Conservation (phyloP, 2,797 vertebrate species). For the Pteropus rufus region DNA sequence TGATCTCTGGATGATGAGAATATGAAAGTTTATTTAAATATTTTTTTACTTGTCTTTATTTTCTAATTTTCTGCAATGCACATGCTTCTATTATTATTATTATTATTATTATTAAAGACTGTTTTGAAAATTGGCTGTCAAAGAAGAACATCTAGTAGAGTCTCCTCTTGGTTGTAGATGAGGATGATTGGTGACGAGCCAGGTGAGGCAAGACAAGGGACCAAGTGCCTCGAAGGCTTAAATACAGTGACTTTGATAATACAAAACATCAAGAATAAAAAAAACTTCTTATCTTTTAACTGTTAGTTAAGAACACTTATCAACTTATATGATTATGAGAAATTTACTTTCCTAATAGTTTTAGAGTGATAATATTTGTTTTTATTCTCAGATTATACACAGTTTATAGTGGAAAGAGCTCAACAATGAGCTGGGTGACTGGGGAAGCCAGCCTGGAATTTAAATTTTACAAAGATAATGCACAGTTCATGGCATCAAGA, state of each 20-base stretch:
- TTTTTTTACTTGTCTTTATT: neutral
- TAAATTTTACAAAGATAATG: constrained; percentile 65
- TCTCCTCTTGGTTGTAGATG: neutral
- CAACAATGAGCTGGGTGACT: constrained; percentile 18
- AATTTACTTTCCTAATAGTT: constrained; percentile 43
- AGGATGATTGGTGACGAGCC: neutral
- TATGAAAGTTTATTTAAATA: neutral
- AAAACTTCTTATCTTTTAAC: neutral
- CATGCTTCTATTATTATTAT: neutral
- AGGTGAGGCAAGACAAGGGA: neutral
- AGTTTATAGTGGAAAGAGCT: constrained; percentile 16
- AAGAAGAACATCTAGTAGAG: neutral
- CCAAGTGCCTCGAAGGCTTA: neutral
- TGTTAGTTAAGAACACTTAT: constrained; percentile 5
- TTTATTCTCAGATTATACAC: constrained; percentile 21
- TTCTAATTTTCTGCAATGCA: neutral
- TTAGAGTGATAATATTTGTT: constrained; percentile 35
- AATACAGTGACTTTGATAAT: neutral
- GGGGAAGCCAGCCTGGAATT: constrained; percentile 50
- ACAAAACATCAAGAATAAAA: neutral
- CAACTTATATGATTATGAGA: neutral
- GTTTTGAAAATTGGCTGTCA: neutral
- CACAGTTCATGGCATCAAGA: constrained; percentile 50
- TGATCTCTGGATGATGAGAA: neutral
- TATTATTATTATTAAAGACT: neutral